These are phyloP conservation scores for Tangachromis dhanisi DNA, from an alignment of 2,113 vertebrate genomes.

Conservation along the genomic window DNA sequence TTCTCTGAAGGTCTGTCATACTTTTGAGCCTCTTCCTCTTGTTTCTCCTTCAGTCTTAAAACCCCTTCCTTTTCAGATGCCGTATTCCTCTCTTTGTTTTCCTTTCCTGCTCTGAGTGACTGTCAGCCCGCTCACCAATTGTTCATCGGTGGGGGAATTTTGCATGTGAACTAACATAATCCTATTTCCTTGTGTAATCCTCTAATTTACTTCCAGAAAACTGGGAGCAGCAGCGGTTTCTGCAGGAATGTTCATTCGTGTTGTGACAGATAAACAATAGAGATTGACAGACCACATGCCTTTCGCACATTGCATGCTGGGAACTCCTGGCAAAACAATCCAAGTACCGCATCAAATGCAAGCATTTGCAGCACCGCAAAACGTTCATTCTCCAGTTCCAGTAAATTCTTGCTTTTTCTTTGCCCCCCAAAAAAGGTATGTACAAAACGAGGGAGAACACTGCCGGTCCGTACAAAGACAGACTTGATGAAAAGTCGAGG, in stretches of 20 bases:
- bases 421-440: too few relatives aligned
- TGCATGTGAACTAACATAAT: background rate
- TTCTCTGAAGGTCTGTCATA: background rate
- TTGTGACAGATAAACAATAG: background rate
- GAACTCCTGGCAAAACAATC: too few relatives aligned
- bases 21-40: background rate
- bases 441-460: too few relatives aligned
- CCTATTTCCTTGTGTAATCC: background rate
- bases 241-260: background rate
- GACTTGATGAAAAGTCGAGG: too few relatives aligned
- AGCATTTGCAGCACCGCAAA: too few relatives aligned
- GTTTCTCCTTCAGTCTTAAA: background rate
- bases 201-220: background rate
- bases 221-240: background rate
- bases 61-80: background rate
- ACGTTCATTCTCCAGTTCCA: too few relatives aligned
- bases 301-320: too few relatives aligned
- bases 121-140: background rate
- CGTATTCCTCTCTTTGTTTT: background rate
- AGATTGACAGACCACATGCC: too few relatives aligned
- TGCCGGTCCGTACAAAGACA: too few relatives aligned
- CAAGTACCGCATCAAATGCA: too few relatives aligned
- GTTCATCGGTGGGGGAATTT: background rate
- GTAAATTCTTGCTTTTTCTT: too few relatives aligned
- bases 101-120: background rate